phyloP scores from a whole-genome alignment of 2,113 vertebrate species.

The Hiodon alosoides region DNA sequence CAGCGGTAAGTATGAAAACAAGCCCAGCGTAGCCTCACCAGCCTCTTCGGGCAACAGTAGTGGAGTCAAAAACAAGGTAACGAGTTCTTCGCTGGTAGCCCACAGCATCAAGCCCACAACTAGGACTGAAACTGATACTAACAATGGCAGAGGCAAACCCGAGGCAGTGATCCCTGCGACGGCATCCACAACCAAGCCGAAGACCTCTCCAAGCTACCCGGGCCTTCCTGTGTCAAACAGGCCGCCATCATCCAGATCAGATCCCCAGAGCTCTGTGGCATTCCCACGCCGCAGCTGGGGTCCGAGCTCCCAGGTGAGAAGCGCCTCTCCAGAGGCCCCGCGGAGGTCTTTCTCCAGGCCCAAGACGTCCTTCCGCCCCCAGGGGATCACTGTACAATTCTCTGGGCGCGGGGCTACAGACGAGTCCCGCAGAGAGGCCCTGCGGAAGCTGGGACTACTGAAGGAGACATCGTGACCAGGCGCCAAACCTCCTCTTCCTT shows the following conservation, averaged over 20 bases:
- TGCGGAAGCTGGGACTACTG: constrained; percentile 85
- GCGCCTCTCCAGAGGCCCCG: constrained; percentile 48
- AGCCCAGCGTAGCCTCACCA: constrained; percentile 2
- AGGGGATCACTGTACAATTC: constrained; percentile 90
- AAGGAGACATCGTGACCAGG: constrained; percentile 57
- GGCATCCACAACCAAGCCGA: background rate
- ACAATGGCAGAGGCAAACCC: constrained; percentile 40
- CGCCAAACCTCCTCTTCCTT: too few relatives aligned
- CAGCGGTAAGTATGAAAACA: constrained; percentile 28
- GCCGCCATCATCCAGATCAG: background rate
- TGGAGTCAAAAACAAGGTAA: constrained; percentile 14
- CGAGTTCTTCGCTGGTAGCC: background rate
- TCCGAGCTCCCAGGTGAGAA: constrained; percentile 27
- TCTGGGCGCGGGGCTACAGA: constrained; percentile 75
- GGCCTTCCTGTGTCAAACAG: too few relatives aligned
- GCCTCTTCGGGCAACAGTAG: background rate
- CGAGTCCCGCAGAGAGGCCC: constrained; percentile 78
- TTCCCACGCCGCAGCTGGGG: constrained; percentile 38
- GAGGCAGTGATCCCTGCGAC: constrained; percentile 41
- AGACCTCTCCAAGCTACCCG: constrained; percentile 43
- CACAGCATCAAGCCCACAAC: too few relatives aligned
- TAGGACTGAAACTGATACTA: background rate
- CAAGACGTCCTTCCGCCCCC: constrained; percentile 64
- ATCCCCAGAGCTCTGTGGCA: constrained; percentile 23
- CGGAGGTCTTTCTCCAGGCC: constrained; percentile 55